Evolutionary conservation across 2,797 vertebrate genomes (phyloP), one percentile per base, ranked within the genome.

Genomic region (Semaprochilodus insignis): DNA sequence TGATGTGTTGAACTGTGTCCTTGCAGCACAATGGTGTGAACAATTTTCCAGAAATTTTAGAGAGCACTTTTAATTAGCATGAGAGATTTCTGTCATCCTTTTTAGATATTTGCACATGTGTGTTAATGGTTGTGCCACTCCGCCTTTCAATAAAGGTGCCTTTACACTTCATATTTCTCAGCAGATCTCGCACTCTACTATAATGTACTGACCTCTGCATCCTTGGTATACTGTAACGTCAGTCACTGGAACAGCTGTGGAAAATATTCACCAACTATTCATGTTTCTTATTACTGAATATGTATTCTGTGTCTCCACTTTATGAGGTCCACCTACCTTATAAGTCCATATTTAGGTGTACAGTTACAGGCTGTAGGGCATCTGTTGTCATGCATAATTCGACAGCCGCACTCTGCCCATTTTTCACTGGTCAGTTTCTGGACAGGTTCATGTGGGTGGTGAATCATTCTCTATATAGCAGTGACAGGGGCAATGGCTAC

Each of bases 61-160:
- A 91, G 90, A 92, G 92, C 93, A 94, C 93, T 93, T 92, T 91
- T 93, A 88, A 92, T 91, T 88, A 90, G 91, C 91, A 91, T 87
- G 78, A 92, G 88, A 88, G 83, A 83, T 91, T 91, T 94, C 92
- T 90, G 90, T 89, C 60, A 69, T 78, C 89, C 87, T 83, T 88
- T 3, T 88, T 89, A 92, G 92, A 91, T 88, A 83, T 92, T 93
- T 94, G 92, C 95, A 96, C 93, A 93, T 91, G 93, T 90, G 95
- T 96, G 89, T 88, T 92, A 93, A 91, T 91, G 88, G 87, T 85
- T 94, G 91, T 94, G 92, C 90, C 95, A 97, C 94, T 78, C 91
- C 94, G 95, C 95, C 96, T 96, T 95, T 91, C 94, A 99, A 97
- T 98, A 98, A 99, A 98, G 93, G 88, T 94, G 94, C 87, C 77